Percentiles rank a stretch among this genome's conserved stretches.
Evolutionary conservation across 30 jellyfish, hydroid and myxozoan genomes (phyloP).

Genomic region (Aurelia aurita): DNA sequence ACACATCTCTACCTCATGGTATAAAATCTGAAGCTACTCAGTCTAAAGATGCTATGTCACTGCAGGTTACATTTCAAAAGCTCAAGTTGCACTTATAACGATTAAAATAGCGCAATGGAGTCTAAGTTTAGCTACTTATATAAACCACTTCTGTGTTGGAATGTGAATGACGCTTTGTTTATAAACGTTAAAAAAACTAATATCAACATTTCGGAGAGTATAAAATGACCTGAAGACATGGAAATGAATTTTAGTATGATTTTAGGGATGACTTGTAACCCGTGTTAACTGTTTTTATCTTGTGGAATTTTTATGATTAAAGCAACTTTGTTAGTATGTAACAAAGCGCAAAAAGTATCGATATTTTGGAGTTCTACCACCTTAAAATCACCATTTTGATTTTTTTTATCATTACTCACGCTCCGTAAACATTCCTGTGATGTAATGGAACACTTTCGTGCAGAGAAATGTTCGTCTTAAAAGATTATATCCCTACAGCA

Average conservation of each 20-base stretch:
- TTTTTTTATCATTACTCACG: slow-evolving; percentile 31
- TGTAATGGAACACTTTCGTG: slow-evolving; percentile 48
- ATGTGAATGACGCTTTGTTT: background rate
- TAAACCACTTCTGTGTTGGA: background rate
- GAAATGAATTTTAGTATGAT: background rate
- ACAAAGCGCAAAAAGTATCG: background rate
- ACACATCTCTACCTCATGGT: no score
- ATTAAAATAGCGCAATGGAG: background rate
- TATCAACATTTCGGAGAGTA: background rate
- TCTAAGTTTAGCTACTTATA: background rate
- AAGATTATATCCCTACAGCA: slow-evolving; percentile 37
- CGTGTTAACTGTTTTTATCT: background rate
- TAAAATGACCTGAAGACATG: slow-evolving; percentile 3
- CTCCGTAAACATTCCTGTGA: slow-evolving; percentile 21
- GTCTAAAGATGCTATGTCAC: background rate
- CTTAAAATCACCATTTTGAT: background rate
- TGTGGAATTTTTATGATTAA: background rate
- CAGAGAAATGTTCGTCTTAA: slow-evolving; percentile 39
- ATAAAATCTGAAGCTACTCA: background rate
- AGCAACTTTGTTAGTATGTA: background rate
- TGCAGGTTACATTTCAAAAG: slow-evolving; percentile 5
- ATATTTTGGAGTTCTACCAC: background rate
- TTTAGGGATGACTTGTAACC: background rate
- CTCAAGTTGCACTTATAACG: background rate
- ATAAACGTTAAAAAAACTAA: background rate